phyloP scores from a whole-genome alignment of 2,888 invertebrate species.

The Rotaria sp. region DNA sequence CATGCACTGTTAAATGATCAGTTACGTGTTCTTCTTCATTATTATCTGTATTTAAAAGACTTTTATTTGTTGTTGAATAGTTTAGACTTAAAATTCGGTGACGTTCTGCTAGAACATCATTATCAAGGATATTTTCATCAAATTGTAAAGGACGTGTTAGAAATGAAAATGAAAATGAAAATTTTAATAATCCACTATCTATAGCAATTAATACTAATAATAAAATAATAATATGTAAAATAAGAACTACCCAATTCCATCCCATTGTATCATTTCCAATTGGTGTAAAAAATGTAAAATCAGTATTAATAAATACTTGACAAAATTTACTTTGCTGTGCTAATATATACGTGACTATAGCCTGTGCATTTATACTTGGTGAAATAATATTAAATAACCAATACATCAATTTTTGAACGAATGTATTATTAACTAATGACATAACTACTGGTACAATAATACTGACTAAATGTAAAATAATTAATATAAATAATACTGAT shows the following conservation, averaged over 20 bases:
- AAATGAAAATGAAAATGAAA: not conserved
- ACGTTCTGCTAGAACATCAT: constrained; percentile 13
- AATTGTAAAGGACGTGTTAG: not conserved
- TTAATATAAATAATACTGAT: not conserved
- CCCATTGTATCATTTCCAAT: not conserved
- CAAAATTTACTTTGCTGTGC: not conserved
- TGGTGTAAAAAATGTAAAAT: not conserved
- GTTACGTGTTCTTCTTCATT: not conserved
- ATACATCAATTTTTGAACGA: not conserved
- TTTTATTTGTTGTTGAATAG: not conserved
- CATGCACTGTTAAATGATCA: not conserved
- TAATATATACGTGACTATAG: not conserved
- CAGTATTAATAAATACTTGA: not conserved
- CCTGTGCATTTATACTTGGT: constrained; percentile 9
- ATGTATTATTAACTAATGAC: not conserved
- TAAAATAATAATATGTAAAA: not conserved
- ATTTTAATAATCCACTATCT: not conserved
- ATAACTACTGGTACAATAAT: not conserved
- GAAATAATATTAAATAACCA: not conserved
- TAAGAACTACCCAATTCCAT: not conserved
- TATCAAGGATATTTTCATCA: not conserved
- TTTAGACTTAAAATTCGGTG: not conserved
- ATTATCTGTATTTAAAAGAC: not conserved
- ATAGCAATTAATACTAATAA: not conserved
- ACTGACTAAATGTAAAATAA: not conserved